A percentile compares a stretch with the other conserved stretches of the same genome.
These are phyloP conservation scores for Karalla daura DNA, from an alignment of 2,797 vertebrate genomes.

Conservation along the genomic window DNA sequence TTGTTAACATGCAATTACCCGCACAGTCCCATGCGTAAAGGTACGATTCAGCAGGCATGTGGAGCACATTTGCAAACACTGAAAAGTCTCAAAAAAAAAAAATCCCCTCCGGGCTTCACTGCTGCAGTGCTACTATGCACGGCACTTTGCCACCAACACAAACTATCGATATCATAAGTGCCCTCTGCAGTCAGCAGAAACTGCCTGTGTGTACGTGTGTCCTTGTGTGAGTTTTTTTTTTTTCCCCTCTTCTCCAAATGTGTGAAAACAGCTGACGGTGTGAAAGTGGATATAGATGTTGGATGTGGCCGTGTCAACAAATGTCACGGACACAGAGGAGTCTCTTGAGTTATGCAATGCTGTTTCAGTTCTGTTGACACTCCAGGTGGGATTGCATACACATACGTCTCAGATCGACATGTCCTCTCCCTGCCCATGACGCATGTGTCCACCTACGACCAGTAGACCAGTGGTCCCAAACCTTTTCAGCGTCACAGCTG, in stretches of 20 bases:
- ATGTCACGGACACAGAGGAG: background rate
- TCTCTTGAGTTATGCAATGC: background rate
- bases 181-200: constrained; percentile 1
- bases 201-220: background rate
- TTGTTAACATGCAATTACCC: background rate
- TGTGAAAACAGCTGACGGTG: constrained; percentile 1
- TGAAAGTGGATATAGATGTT: background rate
- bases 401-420: too few species aligned
- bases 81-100: too few species aligned
- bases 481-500: too few species aligned
- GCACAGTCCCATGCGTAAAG: background rate
- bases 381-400: background rate
- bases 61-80: background rate
- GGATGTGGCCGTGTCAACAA: too few species aligned
- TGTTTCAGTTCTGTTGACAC: too few species aligned
- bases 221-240: background rate
- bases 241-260: fast-evolving
- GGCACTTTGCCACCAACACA: background rate
- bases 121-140: background rate
- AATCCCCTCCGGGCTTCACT: background rate
- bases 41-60: background rate
- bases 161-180: background rate
- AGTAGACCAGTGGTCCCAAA: too few species aligned
- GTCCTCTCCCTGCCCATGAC: too few species aligned
- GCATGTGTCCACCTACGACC: too few species aligned